phyloP scores from a whole-genome alignment of 1,140 invertebrate genomes.

The Tachypleus tridentatus region DNA sequence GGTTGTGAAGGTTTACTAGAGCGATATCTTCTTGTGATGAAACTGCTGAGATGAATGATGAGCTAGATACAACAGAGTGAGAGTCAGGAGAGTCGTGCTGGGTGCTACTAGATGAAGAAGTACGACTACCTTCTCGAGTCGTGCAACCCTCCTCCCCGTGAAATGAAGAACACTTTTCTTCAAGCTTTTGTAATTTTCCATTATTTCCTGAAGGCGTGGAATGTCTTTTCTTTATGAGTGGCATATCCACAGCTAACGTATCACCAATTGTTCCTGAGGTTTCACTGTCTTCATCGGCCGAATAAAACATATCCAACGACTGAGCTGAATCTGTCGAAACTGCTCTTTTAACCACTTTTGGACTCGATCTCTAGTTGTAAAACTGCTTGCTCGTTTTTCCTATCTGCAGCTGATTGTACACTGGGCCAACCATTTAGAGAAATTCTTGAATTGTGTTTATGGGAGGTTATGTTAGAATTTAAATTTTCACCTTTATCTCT shows the following conservation, averaged over 20 bases:
- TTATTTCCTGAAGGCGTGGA: neutral
- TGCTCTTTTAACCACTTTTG: conserved; percentile 40
- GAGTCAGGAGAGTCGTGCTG: no score
- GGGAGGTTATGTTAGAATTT: neutral
- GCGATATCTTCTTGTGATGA: conserved; percentile 89
- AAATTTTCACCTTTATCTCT: neutral
- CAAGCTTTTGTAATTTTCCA: neutral
- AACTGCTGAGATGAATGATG: conserved; percentile 79
- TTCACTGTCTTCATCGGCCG: conserved; percentile 65
- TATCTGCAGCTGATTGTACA: neutral
- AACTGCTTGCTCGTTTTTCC: neutral
- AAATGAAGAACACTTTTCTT: neutral
- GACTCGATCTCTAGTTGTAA: neutral
- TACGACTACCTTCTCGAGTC: no score
- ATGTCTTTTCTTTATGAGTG: conserved; percentile 1
- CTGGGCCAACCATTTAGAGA: conserved; percentile 12
- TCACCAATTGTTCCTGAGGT: conserved; percentile 8
- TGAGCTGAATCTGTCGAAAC: conserved; percentile 62
- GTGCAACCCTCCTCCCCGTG: neutral
- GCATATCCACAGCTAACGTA: neutral
- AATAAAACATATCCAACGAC: conserved; percentile 79
- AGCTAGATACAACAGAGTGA: conserved; percentile 28
- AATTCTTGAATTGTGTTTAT: conserved; percentile 14
- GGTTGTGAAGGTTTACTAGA: conserved; percentile 85
- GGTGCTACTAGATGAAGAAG: no score